Percentiles rank a stretch among this genome's conserved stretches.
These are phyloP conservation scores for Rhabdophis nuchalis DNA, from an alignment of 2,797 vertebrate genomes.

Conservation along the genomic window DNA sequence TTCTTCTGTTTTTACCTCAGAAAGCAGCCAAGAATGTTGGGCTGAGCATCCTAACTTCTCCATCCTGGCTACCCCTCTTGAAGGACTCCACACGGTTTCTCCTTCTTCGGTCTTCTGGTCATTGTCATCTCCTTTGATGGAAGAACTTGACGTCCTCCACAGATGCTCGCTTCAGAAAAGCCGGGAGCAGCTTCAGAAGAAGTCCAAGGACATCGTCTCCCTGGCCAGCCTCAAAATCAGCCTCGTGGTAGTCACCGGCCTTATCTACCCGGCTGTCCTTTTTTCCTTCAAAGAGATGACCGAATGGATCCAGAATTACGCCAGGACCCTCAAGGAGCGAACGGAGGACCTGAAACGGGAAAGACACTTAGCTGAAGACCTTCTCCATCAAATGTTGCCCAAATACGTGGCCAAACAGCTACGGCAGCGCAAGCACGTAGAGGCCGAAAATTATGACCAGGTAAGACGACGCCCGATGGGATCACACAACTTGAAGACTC, in stretches of 20 bases:
- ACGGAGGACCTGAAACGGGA: conserved; percentile 79
- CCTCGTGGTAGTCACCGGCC: conserved; percentile 74
- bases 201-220: conserved; percentile 72
- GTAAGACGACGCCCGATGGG: conserved; percentile 49
- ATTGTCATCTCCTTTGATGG: background rate
- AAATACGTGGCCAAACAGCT: conserved; percentile 87
- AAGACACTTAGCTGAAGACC: conserved; percentile 80
- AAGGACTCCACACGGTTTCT: conserved; percentile 18
- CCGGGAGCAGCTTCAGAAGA: conserved; percentile 64
- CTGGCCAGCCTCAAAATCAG: conserved; percentile 76
- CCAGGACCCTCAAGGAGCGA: conserved; percentile 75
- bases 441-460: conserved; percentile 89
- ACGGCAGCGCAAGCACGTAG: conserved; percentile 75
- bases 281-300: conserved; percentile 86
- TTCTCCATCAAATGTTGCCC: conserved; percentile 89
- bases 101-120: background rate
- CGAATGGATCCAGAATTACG: conserved; percentile 82
- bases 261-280: conserved; percentile 82
- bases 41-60: conserved; percentile 64
- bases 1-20: conserved; percentile 69
- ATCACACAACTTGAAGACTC: background rate
- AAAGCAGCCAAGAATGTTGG: conserved; percentile 74
- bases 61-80: conserved; percentile 40
- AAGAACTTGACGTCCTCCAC: conserved; percentile 61
- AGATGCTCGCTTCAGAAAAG: conserved; percentile 71